These are phyloP conservation scores for Coreoperca whiteheadi DNA, from an alignment of 2,113 vertebrate species.

Conservation along the genomic window DNA sequence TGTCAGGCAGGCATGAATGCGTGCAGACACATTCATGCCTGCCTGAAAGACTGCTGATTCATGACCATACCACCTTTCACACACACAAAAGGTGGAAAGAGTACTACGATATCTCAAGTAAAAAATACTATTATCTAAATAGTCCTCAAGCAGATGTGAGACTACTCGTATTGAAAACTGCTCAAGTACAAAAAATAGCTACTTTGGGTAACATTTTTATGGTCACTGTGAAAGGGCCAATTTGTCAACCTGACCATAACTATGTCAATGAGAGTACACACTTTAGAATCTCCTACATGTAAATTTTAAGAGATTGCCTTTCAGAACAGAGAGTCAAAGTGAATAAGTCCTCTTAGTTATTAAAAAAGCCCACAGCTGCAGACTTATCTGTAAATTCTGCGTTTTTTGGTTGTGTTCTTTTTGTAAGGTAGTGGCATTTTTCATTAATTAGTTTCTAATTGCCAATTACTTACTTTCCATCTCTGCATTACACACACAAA, in stretches of 20 bases:
- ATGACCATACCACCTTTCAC: conserved; percentile 33
- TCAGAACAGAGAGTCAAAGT: not conserved
- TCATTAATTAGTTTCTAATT: too few relatives aligned
- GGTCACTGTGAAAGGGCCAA: not conserved
- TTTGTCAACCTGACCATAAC: not conserved
- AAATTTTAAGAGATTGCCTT: not conserved
- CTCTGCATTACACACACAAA: conserved; percentile 38
- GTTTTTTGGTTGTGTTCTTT: not conserved
- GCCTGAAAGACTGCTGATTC: too few relatives aligned
- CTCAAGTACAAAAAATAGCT: not conserved
- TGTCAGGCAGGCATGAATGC: conserved; percentile 40
- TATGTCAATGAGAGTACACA: not conserved
- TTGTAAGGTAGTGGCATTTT: not conserved
- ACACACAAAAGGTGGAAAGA: conserved; percentile 67
- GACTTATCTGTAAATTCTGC: not conserved
- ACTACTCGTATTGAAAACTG: not conserved
- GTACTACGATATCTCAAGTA: not conserved
- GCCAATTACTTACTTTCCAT: conserved; percentile 54
- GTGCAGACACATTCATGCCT: too few relatives aligned
- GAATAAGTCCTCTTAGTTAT: not conserved
- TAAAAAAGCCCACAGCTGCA: not conserved
- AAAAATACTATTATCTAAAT: not conserved
- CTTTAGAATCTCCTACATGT: not conserved
- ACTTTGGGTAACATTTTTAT: not conserved
- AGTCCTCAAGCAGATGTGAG: not conserved